phyloP scores from a whole-genome alignment of 1,140 invertebrate species.

The Sesamia nonagrioides region DNA sequence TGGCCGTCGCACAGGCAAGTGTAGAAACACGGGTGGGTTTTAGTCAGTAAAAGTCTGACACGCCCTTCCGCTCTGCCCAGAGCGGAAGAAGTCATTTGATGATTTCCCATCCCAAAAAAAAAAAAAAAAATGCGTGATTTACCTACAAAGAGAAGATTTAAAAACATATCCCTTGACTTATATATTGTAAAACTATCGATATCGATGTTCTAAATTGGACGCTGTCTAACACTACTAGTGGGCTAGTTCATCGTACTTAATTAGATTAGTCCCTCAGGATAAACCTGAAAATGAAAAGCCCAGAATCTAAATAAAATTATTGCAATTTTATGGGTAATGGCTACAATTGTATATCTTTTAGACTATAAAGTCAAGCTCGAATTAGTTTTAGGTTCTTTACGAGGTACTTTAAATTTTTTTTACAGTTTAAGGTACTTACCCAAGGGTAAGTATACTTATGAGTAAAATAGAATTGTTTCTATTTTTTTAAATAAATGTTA shows the following conservation, averaged over 20 bases:
- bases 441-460: not conserved
- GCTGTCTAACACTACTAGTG: conserved; percentile 54
- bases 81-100: too few relatives aligned
- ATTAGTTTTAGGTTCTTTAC: conserved; percentile 16
- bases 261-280: conserved; percentile 71
- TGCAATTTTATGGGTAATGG: conserved; percentile 49
- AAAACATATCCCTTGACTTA: too few relatives aligned
- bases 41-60: too few relatives aligned
- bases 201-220: not conserved
- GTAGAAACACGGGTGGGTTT: too few relatives aligned
- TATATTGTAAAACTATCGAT: conserved; percentile 10
- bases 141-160: too few relatives aligned
- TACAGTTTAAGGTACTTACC: not conserved
- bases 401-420: not conserved
- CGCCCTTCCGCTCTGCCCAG: too few relatives aligned
- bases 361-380: conserved; percentile 33
- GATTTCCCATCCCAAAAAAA: too few relatives aligned
- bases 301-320: conserved; percentile 57
- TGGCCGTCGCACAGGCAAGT: too few relatives aligned
- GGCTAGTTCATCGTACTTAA: conserved; percentile 70
- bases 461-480: too few relatives aligned
- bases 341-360: conserved; percentile 34
- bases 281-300: conserved; percentile 57
- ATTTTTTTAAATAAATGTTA: too few relatives aligned
- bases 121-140: too few relatives aligned